phyloP scores from a whole-genome alignment of 2,888 invertebrate species.

The Athrips mouffetella region DNA sequence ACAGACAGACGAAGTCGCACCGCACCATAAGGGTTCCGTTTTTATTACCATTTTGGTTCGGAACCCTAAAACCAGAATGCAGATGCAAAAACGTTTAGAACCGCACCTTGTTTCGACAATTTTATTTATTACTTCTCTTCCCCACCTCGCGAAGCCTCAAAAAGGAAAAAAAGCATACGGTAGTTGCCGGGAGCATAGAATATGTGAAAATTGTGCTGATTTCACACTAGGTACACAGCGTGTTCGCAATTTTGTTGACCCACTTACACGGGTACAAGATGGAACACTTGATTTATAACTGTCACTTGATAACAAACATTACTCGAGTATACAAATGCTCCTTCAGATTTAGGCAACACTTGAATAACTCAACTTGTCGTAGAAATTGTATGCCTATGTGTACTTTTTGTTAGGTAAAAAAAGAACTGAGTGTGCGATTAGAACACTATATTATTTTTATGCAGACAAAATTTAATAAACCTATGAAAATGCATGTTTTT shows the following conservation, averaged over 20 bases:
- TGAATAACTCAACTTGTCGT: conserved; percentile 4
- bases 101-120: neutral
- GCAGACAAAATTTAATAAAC: neutral
- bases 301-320: conserved; percentile 3
- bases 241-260: conserved; percentile 12
- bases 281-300: conserved; percentile 7
- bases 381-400: neutral
- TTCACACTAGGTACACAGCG: conserved; percentile 2
- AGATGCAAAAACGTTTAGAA: neutral
- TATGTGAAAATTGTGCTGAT: conserved; percentile 14
- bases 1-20: too few species aligned
- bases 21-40: too few species aligned
- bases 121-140: neutral
- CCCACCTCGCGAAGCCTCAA: conserved; percentile 6
- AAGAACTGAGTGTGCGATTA: neutral
- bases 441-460: neutral
- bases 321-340: neutral
- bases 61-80: neutral
- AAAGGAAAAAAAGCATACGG: conserved; percentile 20
- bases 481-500: too few species aligned
- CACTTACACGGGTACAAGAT: conserved; percentile 9
- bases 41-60: too few species aligned
- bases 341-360: neutral
- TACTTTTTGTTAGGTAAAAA: neutral
- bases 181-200: conserved; percentile 8